Evolutionary conservation across 1,140 invertebrate genomes (phyloP), one percentile per base, ranked within the genome.

Genomic region (Leptinotarsa undecemlineata): DNA sequence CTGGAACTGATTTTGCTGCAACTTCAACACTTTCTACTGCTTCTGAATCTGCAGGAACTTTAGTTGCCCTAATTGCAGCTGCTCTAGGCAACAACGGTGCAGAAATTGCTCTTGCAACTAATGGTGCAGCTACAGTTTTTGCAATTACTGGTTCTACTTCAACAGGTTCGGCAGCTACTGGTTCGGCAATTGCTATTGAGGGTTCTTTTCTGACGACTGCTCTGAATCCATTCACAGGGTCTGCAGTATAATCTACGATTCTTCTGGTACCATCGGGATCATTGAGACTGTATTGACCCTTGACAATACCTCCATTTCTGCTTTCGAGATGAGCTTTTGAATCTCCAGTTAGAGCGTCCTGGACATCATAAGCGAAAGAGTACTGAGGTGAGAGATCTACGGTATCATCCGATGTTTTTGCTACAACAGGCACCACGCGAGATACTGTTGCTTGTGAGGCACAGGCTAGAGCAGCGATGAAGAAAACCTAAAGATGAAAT

Each of bases 201-300:
- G 80, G 78, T 77, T 79, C 74, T 51, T 85, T 76, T 47, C 82
- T 85, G 42, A 87, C 85, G 23, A 85, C 84, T 26, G 86, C 85
- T 79, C 86, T 86, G 84, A 87, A 88, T 74, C 87, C 87, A 73
- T 87, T 86, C 72, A 86, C 76, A 3, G 88, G 85, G 81, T 90
- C 89, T 20, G 89, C 89, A 6, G 89, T 90, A 83, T 92, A 92
- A 76, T 91, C 89, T 2, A 91, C 90, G 14, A 88, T 89, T 75
- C 91, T 87, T 70, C 89, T 87, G 68, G 84, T 91, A 90, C 68
- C 87, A 86, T 74, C 90, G 88, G 90, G 89, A 74, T 92, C 90
- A 26, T 90, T 86, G 14, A 91, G 81, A 3, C 88, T 90, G 84
- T 91, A 91, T 67, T 88, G 87, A 48, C 90, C 90, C 78, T 90